Base-by-base conservation (phyloP, 2,113 vertebrate species). In the Miniopterus natalensis region DNA sequence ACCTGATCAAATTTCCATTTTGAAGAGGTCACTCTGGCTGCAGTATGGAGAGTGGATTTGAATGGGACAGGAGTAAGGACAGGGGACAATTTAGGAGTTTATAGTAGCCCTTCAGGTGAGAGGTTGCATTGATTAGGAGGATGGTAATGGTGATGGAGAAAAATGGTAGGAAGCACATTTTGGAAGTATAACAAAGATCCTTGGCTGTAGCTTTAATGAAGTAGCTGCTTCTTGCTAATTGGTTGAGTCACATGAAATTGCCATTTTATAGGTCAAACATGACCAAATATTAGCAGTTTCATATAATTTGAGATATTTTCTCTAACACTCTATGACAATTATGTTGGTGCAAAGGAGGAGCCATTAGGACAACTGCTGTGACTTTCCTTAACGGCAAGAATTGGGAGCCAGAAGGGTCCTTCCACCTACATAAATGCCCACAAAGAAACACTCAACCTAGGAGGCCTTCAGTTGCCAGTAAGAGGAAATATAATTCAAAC, bases 201-300 rank as follows among this genome's bases (percentile, higher is more conserved):
- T 91, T 77, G 45, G 21, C 21, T 20, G 7, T 55, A 68, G 63
- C 78, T 95, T 89, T 73, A 77, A 63, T 29, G 87, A 88, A 74
- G 6, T 21, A 89, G 17, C 51, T 65, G 4, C 77, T 85, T 78
- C 40, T 89, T 89, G 63, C n/a, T 94, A 95, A 92, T 57, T 92
- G 92, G 7, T 45, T 59, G 47, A 86, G 42, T 31, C 49, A 92
- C 21, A 61, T 78, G 80, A 86, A 79, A 88, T 51, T 49, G 55
- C 9, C 51, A 70, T 77, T 57, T 65, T 65, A 49, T 59, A 57
- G 31, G 47, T 42, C 53, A 78, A 55, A 70, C 40, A 80, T 74
- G 20, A 57, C 15, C 40, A 90, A 75, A 63, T 53, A 15, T 51
- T 53, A 70, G 25, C 55, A 87, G 74, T 57, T 66, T 78, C 25